phyloP scores from a whole-genome alignment of 1,140 invertebrate species.

The Megathymus violae region DNA sequence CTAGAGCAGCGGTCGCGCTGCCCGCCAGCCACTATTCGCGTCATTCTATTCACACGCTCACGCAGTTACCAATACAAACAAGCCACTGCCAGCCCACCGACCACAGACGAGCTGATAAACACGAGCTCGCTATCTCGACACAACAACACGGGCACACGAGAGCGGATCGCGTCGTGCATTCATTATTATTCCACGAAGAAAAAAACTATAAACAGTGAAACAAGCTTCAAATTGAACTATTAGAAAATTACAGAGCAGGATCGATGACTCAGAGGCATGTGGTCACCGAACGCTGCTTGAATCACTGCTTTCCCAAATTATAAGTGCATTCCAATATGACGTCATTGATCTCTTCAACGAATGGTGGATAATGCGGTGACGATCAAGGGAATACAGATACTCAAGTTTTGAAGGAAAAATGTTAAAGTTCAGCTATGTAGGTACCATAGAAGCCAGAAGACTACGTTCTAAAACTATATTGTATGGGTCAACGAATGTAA shows the following conservation, averaged over 20 bases:
- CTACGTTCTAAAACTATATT: too few species aligned
- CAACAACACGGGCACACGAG: slow-evolving; percentile 35
- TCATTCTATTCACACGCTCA: slow-evolving; percentile 72
- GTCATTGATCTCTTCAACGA: not conserved
- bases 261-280: slow-evolving; percentile 34
- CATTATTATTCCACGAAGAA: slow-evolving; percentile 9
- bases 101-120: slow-evolving; percentile 66
- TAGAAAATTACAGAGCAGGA: slow-evolving; percentile 35
- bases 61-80: slow-evolving; percentile 77
- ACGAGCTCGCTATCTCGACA: slow-evolving; percentile 51
- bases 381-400: not conserved
- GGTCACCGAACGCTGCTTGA: slow-evolving; percentile 26
- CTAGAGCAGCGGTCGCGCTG: slow-evolving; percentile 47
- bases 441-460: too few species aligned
- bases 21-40: slow-evolving; percentile 72
- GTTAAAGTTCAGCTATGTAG: too few species aligned
- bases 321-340: slow-evolving; percentile 30
- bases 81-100: slow-evolving; percentile 52
- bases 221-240: slow-evolving; percentile 35
- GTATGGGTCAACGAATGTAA: too few species aligned
- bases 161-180: slow-evolving; percentile 30
- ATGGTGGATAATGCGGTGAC: not conserved
- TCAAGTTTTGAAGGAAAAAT: not conserved
- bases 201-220: slow-evolving; percentile 17
- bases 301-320: slow-evolving; percentile 39